A percentile compares a stretch with the other conserved stretches of the same genome.
phyloP scores from a whole-genome alignment of 1,140 invertebrate species.

The Philotrypesis tridentata region DNA sequence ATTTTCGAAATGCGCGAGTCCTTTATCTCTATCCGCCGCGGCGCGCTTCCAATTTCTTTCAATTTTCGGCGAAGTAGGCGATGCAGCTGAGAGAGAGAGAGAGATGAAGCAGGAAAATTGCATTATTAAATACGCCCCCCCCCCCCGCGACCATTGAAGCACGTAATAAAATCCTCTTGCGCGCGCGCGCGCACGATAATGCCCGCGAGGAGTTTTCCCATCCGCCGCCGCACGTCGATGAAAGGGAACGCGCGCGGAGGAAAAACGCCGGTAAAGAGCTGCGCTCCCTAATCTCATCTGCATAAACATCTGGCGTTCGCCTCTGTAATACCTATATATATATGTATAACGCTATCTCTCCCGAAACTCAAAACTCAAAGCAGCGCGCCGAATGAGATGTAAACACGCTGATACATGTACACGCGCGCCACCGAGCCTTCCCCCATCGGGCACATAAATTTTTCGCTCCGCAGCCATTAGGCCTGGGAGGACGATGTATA shows the following conservation, averaged over 20 bases:
- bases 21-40: not conserved
- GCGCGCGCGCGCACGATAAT: no score
- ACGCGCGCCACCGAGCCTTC: no score
- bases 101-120: constrained; percentile 23
- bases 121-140: constrained; percentile 29
- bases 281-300: not conserved
- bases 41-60: constrained; percentile 23
- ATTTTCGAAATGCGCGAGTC: constrained; percentile 5
- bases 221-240: no score
- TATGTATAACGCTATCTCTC: no score
- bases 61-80: no score
- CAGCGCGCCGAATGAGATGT: not conserved
- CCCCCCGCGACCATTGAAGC: no score
- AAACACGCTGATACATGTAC: not conserved
- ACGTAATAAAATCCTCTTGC: constrained; percentile 26
- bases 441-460: not conserved
- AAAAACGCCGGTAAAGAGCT: not conserved
- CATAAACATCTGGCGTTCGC: not conserved
- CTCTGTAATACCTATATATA: no score
- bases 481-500: not conserved
- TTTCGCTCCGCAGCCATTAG: not conserved
- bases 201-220: not conserved
- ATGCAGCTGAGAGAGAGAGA: constrained; percentile 6
- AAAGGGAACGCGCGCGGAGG: not conserved
- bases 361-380: not conserved